Percentiles rank a stretch among this genome's conserved stretches.
Conservation (phyloP, 2,797 vertebrate genomes). For the Phoebastria nigripes region DNA sequence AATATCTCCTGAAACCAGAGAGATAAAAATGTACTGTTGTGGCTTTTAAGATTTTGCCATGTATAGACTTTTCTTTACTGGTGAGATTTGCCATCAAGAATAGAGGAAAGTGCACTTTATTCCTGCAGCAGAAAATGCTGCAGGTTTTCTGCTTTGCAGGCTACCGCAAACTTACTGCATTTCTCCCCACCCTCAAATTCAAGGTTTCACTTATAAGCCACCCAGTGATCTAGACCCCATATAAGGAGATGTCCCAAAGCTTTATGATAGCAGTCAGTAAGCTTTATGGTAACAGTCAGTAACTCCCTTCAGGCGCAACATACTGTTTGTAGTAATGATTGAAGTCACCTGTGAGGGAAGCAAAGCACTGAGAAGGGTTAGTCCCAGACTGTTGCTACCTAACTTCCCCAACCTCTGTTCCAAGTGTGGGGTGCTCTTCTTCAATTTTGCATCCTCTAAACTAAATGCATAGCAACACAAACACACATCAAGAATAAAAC, state of each 20-base stretch:
- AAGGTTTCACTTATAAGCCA: background rate
- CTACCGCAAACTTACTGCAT: rapidly evolving
- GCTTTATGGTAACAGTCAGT: background rate
- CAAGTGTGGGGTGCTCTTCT: background rate
- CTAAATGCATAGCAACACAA: background rate
- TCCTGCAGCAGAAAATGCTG: background rate
- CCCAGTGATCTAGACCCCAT: too few relatives aligned
- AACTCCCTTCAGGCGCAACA: background rate
- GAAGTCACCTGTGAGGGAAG: background rate
- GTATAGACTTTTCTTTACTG: background rate
- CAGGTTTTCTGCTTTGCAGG: background rate
- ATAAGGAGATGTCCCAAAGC: background rate
- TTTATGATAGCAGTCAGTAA: background rate
- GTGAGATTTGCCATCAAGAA: background rate
- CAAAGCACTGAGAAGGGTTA: background rate
- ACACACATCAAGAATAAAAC: background rate
- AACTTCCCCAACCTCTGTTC: background rate
- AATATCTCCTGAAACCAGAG: background rate
- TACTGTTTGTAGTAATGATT: background rate
- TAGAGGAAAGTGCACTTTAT: background rate
- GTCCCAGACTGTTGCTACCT: background rate
- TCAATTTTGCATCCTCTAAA: background rate
- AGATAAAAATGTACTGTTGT: background rate
- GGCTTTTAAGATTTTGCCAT: background rate
- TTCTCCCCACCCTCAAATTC: background rate